These are phyloP conservation scores for Rhea pennata DNA, from an alignment of 2,113 vertebrate genomes.

Conservation along the genomic window DNA sequence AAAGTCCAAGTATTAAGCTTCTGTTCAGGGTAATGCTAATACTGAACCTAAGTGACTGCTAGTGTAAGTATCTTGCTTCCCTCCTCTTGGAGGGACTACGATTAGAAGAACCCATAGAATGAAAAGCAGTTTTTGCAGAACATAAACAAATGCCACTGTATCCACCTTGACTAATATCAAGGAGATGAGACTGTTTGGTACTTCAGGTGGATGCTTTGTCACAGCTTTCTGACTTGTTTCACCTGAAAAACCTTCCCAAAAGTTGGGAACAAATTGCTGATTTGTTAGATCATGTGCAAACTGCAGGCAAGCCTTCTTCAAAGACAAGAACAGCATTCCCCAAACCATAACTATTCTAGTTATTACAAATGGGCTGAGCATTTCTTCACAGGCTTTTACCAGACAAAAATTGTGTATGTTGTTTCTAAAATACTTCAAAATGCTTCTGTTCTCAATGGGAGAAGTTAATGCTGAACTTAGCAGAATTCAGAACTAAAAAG, in stretches of 20 bases:
- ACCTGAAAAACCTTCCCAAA: accelerated
- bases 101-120: not conserved
- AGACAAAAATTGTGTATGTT: not conserved
- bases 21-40: not conserved
- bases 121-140: not conserved
- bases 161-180: not conserved
- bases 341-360: not conserved
- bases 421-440: not conserved
- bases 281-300: not conserved
- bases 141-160: not conserved
- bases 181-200: not conserved
- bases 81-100: not conserved
- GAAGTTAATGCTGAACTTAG: not conserved
- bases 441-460: not conserved
- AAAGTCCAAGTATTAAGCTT: not conserved
- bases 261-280: not conserved
- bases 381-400: not conserved
- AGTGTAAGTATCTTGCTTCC: not conserved
- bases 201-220: not conserved
- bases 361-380: not conserved
- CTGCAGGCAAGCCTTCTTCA: not conserved
- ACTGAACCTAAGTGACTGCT: not conserved
- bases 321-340: not conserved
- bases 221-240: not conserved
- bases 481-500: too few species aligned